Evolutionary conservation across 2,113 vertebrate species (phyloP).

Genomic region (Sceloporus tristichus): DNA sequence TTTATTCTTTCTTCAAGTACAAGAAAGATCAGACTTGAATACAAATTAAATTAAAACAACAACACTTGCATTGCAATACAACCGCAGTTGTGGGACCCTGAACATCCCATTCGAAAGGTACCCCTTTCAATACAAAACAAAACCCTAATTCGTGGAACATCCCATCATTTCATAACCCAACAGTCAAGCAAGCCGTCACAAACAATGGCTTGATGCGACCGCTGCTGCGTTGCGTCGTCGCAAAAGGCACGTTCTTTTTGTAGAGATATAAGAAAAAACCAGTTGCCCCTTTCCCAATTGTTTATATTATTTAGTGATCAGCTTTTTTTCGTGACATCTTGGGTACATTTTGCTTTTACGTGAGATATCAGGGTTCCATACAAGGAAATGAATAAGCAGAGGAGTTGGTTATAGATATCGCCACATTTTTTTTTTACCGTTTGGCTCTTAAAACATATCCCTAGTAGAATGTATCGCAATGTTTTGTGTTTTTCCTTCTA

Average conservation of each 20-base stretch:
- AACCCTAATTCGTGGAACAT: neutral
- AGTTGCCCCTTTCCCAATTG: no score
- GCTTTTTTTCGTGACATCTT: neutral
- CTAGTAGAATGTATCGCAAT: neutral
- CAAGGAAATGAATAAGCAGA: neutral
- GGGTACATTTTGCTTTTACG: neutral
- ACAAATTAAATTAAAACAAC: slow-evolving; percentile 46
- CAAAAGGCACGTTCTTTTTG: slow-evolving; percentile 52
- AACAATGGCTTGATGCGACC: slow-evolving; percentile 10
- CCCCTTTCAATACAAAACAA: neutral
- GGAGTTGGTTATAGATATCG: neutral
- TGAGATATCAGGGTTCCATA: neutral
- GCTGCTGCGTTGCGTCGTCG: slow-evolving; percentile 50
- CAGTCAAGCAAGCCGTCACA: slow-evolving; percentile 32
- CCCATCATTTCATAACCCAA: slow-evolving; percentile 17
- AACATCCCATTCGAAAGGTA: neutral
- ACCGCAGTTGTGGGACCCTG: neutral
- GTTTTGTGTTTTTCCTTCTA: neutral
- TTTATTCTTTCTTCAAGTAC: slow-evolving; percentile 53
- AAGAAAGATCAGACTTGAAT: neutral
- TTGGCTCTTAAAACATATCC: neutral
- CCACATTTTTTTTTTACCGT: neutral
- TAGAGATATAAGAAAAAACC: neutral
- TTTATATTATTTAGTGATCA: neutral
- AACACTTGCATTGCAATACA: slow-evolving; percentile 33